Evolutionary conservation across 2,888 invertebrate species (phyloP).

Genomic region (Drosophila kambysellisi): DNA sequence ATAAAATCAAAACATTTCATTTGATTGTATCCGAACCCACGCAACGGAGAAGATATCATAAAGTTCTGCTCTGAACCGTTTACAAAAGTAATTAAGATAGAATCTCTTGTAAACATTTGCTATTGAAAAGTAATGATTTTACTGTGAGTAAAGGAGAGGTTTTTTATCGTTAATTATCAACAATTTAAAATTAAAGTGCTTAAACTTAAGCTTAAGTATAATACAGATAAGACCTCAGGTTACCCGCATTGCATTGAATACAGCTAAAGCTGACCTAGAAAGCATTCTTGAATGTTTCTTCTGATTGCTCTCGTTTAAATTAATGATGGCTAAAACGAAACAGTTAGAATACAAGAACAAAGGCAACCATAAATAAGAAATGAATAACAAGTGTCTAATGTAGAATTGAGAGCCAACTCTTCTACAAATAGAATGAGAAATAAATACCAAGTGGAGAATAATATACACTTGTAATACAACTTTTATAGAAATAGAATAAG

Average conservation of each 20-base stretch:
- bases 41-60: slow-evolving; percentile 18
- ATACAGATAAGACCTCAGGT: neutral
- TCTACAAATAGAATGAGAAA: neutral
- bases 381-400: neutral
- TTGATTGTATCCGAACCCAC: slow-evolving; percentile 47
- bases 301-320: slow-evolving; percentile 24
- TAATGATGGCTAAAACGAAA: slow-evolving; percentile 11
- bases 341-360: neutral
- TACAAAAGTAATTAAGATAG: slow-evolving; percentile 58
- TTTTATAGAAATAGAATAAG: neutral
- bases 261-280: slow-evolving; percentile 8
- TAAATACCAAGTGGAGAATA: neutral
- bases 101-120: neutral
- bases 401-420: neutral
- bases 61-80: slow-evolving; percentile 30
- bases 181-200: slow-evolving; percentile 11
- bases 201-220: neutral
- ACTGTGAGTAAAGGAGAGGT: neutral
- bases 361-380: neutral
- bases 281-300: neutral
- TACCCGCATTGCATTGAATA: slow-evolving; percentile 26
- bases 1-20: slow-evolving; percentile 50
- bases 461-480: neutral
- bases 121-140: neutral
- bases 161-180: slow-evolving; percentile 1